Conservation (phyloP, 2,797 vertebrate genomes). For the Paguma larvata region DNA sequence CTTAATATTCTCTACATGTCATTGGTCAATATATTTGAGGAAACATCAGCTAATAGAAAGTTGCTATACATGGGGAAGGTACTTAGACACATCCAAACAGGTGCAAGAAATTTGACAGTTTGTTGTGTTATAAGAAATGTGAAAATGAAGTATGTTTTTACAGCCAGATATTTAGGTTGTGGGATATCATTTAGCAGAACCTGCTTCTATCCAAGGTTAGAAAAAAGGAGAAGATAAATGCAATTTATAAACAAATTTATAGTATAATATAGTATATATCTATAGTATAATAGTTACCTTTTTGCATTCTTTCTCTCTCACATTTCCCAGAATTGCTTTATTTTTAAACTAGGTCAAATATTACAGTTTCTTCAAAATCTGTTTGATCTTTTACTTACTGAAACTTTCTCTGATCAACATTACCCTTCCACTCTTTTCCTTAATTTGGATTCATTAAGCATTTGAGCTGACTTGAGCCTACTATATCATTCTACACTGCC, state of each 20-base stretch:
- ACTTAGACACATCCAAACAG: neutral
- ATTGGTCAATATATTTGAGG: neutral
- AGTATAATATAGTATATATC: neutral
- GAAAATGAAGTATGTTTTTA: neutral
- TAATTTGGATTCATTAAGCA: neutral
- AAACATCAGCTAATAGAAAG: neutral
- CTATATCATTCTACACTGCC: neutral
- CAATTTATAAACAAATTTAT: neutral
- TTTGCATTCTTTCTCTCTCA: neutral
- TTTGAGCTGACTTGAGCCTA: neutral
- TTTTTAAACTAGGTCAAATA: neutral
- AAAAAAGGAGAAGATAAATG: neutral
- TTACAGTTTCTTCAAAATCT: neutral
- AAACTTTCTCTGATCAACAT: neutral
- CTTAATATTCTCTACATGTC: neutral
- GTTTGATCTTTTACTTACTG: neutral
- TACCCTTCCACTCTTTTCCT: neutral
- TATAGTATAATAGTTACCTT: neutral
- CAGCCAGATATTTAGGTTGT: neutral
- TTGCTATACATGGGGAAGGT: neutral
- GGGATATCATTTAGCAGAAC: neutral
- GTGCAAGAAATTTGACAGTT: neutral
- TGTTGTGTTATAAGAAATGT: neutral
- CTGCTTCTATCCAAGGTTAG: neutral
- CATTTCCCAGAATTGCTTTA: neutral